Base-by-base conservation (phyloP, 64 coral and sea anemone genomes). In the Dendronephthya gigantea region DNA sequence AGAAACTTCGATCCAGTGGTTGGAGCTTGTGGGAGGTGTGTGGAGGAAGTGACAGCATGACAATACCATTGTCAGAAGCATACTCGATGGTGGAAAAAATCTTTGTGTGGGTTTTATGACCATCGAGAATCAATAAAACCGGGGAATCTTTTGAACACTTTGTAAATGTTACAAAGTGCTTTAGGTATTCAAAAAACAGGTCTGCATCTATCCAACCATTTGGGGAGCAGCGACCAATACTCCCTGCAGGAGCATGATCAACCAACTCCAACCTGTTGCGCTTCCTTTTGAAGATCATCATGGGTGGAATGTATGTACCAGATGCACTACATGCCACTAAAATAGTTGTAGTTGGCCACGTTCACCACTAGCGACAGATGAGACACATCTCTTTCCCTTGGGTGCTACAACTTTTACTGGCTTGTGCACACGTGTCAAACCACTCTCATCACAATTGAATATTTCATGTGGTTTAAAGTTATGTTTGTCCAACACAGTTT, bases 1-100 rank as follows among this genome's bases (percentile, higher is more conserved):
- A 84, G 23, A 84, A 47, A 52, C 19, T 13, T 32, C 83, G 22
- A 51, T 84, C 83, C 16, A 84, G 48, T 13, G 83, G 83, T 48
- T 84, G 83, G 8, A 51, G n/a, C n/a, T n/a, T n/a, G 48, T 85
- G 48, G 15, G 48, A 29, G 49, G 83, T 85, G 36, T 85, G 83
- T 14, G 83, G 83, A 9, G 83, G 48, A 2, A 85, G 9, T 27
- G 83, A 55, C 10, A 85, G 32, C 3, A 79, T 29, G 30, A 79
- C 15, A 15, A 79, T 8, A 19, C 72, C 72, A 33, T 79, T 79
- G 3, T 79, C 72, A 8, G 30, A 8, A 16, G 12, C 72, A 79
- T 33, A 35, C 25, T 79, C 72, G 15, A 79, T 79, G 25, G 32
- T 33, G 25, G 25, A 16, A 19, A 79, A 33, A 79, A 29, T 79